Percentiles rank a stretch among this genome's conserved stretches.
phyloP scores from a whole-genome alignment of 2,888 invertebrate species.

The Carpatolechia fugitivella region DNA sequence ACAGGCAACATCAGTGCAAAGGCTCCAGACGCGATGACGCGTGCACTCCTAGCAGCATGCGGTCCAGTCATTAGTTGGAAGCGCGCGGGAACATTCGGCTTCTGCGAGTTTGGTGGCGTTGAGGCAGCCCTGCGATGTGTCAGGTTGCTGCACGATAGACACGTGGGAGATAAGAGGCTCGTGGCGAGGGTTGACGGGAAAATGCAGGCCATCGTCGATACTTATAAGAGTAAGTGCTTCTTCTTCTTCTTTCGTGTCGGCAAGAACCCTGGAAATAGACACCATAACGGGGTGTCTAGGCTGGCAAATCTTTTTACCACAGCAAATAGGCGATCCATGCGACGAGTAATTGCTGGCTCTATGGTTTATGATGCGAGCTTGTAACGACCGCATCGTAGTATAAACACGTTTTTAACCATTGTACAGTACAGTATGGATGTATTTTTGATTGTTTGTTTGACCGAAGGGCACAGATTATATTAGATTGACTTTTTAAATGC shows the following conservation, averaged over 20 bases:
- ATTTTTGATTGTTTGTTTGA: too few relatives aligned
- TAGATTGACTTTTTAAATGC: too few relatives aligned
- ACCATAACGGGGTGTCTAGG: too few relatives aligned
- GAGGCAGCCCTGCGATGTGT: constrained; percentile 97
- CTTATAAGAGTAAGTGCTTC: constrained; percentile 89
- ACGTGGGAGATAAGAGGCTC: constrained; percentile 94
- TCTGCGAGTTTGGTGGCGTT: constrained; percentile 96
- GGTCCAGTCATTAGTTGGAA: constrained; percentile 98
- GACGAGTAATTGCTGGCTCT: too few relatives aligned
- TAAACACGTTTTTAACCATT: too few relatives aligned
- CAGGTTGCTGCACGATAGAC: constrained; percentile 93
- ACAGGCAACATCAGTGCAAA: constrained; percentile 85
- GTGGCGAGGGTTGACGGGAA: constrained; percentile 99
- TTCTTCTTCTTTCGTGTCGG: too few relatives aligned
- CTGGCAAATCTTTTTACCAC: not conserved
- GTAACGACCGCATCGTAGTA: too few relatives aligned
- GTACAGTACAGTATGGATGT: too few relatives aligned
- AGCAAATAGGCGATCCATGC: too few relatives aligned
- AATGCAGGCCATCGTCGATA: constrained; percentile 83
- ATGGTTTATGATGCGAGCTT: too few relatives aligned
- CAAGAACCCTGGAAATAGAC: too few relatives aligned
- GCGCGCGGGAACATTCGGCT: constrained; percentile 97
- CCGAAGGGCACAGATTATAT: too few relatives aligned
- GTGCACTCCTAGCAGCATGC: constrained; percentile 94
- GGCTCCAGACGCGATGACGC: constrained; percentile 96